Evolutionary conservation across 2,113 vertebrate species (phyloP), one percentile per base, ranked within the genome.

Genomic region (Notothenia rossii): DNA sequence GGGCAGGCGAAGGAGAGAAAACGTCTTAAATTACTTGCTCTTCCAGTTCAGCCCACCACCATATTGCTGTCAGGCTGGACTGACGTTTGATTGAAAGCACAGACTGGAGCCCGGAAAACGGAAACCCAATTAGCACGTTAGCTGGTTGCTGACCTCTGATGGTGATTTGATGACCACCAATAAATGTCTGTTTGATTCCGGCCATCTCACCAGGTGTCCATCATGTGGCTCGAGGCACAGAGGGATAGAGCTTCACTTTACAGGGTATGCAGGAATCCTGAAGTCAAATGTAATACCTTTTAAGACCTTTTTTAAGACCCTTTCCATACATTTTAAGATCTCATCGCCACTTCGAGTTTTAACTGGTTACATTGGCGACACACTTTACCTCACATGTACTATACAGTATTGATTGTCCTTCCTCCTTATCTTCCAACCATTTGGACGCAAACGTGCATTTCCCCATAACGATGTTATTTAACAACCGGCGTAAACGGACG

Each of bases 21-120:
- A 77, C 79, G 81, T 86, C 81, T 82, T 74, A 85, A 84, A 89
- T 79, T 49, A 83, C 77, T 86, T 66, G 72, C 66, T 85, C 70
- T 66, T 75, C 73, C 84, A 77, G 70, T 67, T 75, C 72, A 72
- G 75, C 78, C 82, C 77, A 45, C 70, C 36, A 20, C 53, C 62
- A 58, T 71, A 82, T 59, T 12, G 25, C 77, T 75, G 83, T 84
- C 89, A 78, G 53, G 14, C 75, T 25, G 48, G 60, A 72, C 59
- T 73, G 86, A 88, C 59, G 33, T 85, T 86, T 90, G 90, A 92
- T 85, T 79, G 83, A 90, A 89, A 79, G 86, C 20, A 3, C 62
- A 65, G 81, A 50, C 77, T 12, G 68, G 77, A 78, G 46, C 60
- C 9, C 1, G 14, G 22, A 49, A 84, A 72, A 84, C 56, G 6